A percentile compares a stretch with the other conserved stretches of the same genome.
These are phyloP conservation scores for Danionella cerebrum DNA, from an alignment of 2,113 vertebrate species.

Conservation along the genomic window DNA sequence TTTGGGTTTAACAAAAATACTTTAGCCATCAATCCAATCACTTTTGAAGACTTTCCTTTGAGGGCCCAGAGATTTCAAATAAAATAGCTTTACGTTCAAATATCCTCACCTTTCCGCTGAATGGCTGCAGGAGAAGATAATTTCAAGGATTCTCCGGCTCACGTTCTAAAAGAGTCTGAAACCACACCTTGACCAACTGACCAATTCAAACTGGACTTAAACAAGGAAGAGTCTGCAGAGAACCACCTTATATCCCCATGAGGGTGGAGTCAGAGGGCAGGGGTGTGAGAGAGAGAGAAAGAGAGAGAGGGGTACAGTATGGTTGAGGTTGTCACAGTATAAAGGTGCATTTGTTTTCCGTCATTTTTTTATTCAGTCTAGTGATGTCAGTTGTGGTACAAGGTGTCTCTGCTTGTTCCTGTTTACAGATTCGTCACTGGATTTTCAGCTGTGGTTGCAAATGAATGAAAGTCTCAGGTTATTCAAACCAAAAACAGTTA, in stretches of 20 bases:
- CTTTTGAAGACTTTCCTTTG: no score
- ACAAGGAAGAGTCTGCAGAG: slow-evolving; percentile 16
- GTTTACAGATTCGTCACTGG: background rate
- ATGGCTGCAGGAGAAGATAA: background rate
- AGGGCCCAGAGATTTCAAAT: background rate
- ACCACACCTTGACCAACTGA: slow-evolving; percentile 28
- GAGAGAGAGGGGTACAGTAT: background rate
- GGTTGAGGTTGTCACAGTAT: background rate
- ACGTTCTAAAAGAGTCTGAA: slow-evolving; percentile 27
- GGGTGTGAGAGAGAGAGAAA: slow-evolving; percentile 9
- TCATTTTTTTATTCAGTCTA: slow-evolving; percentile 21
- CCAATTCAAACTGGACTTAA: slow-evolving; percentile 16
- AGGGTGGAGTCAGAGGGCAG: slow-evolving; percentile 24
- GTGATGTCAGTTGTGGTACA: background rate
- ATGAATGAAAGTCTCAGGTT: background rate
- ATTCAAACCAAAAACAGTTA: no score
- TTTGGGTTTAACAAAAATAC: no score
- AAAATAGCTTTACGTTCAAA: background rate
- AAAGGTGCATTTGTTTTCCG: slow-evolving; percentile 1
- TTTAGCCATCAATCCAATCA: no score
- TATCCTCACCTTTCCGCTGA: slow-evolving; percentile 3
- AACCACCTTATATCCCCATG: slow-evolving; percentile 32
- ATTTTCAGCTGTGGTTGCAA: background rate
- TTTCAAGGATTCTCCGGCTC: slow-evolving; percentile 14
- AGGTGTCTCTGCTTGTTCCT: background rate